Percentiles rank a stretch among this genome's conserved stretches.
phyloP scores from a whole-genome alignment of 2,797 vertebrate species.

The Staurois parvus region DNA sequence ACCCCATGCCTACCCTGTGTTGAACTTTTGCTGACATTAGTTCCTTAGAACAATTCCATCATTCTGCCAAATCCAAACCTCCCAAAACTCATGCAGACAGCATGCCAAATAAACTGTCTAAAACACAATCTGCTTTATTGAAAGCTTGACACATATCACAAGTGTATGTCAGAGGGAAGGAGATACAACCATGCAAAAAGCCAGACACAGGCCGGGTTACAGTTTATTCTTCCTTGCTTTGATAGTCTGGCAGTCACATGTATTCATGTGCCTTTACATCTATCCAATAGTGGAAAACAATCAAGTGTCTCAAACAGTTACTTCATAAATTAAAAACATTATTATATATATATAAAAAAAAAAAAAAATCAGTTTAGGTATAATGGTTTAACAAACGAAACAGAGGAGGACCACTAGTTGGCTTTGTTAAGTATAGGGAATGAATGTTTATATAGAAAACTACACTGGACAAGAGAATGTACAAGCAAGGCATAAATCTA shows the following conservation, averaged over 20 bases:
- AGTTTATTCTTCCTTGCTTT: neutral
- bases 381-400: neutral
- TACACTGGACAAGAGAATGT: neutral
- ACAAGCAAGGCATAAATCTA: neutral
- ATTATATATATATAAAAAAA: too few species aligned
- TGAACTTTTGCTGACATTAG: conserved; percentile 62
- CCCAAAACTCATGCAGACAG: conserved; percentile 17
- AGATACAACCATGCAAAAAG: conserved; percentile 12
- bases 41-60: conserved; percentile 12
- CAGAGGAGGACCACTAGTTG: neutral
- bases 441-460: neutral
- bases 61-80: conserved; percentile 47
- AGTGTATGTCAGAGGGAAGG: conserved; percentile 6
- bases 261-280: neutral
- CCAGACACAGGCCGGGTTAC: neutral
- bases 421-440: neutral
- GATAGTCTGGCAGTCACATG: neutral
- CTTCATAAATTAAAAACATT: neutral
- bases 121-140: conserved; percentile 40
- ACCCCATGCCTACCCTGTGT: conserved; percentile 52
- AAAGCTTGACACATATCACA: conserved; percentile 37
- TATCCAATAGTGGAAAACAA: neutral
- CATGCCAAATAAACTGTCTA: conserved; percentile 42
- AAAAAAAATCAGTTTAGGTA: neutral
- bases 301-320: neutral